Base-by-base conservation (phyloP, 2,113 vertebrate genomes). In the Anguilla rostrata region DNA sequence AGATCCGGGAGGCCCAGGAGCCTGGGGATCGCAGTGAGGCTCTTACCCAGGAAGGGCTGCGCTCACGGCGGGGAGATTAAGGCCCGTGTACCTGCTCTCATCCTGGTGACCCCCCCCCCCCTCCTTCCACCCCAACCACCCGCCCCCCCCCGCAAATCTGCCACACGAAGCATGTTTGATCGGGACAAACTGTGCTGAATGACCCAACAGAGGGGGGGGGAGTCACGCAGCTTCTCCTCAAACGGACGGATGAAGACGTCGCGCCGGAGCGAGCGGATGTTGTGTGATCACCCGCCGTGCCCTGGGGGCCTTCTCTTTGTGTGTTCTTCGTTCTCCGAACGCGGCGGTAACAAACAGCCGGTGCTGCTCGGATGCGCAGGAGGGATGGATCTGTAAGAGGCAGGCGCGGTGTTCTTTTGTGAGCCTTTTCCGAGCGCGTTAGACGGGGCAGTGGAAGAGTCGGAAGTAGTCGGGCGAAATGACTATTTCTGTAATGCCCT, bases 401-500 rank as follows among this genome's bases (percentile, higher is more conserved):
- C 20, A 20, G 14, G 81, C 81, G 26, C 81, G 6, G 39, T 20
- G 40, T 80, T 80, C 39, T 80, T 80, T 20, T 41, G 15, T 41
- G 78, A 39, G 40, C 41, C n/a, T 2, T 75, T 60, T 84, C 56
- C 80, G 89, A 89, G 88, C 91, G 83, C 83, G 86, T 92, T 89
- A 86, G 82, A 91, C 88, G 90, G 85, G 60, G 26, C 60, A 40
- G 80, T 57, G n/a, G 12, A 26, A 16, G 81, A 2, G 2, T 14
- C 22, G 39, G 53, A 92, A 89, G 92, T 90, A 90, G 18, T 46
- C 43, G 8, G 43, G 87, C 81, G 87, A 85, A 90, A 87, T 86
- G 91, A 91, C 89, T 82, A 93, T 89, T 90, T 90, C 34, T 34
- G 34, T 79, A 88, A 88, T 88, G 88, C 86, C 88, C 92, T 88